Base-by-base conservation (phyloP, 23 tunicate species). In the Halocynthia aurantium region DNA sequence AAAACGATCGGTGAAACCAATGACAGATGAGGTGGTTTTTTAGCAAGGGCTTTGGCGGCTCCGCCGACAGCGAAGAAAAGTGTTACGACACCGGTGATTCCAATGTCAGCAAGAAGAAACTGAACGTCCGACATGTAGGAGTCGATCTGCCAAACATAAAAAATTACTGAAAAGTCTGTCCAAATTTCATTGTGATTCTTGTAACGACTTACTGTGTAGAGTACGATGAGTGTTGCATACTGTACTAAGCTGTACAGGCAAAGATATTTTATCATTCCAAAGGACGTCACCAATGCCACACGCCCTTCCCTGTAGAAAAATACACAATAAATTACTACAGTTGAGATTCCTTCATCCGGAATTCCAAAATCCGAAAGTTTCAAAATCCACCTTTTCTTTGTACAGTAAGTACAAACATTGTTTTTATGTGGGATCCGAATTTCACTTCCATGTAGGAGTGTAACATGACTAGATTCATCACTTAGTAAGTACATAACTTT, bases 181-280 rank as follows among this genome's bases (percentile, higher is more conserved):
- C 64, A 18, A 60, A 60, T 60, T 0, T 1, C 17, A 15, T 15
- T 60, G 17, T 18, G 64, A 60, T 60, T 60, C 64, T 2, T 60
- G 17, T 20, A 65, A 10, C 70, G 0, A 56, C 78, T 74, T 63
- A 74, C 78, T 13, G 78, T 74, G 56, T 49, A 74, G 8, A 74
- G 78, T 50, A 74, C 19, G 13, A 74, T 10, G 8, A 74, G 64
- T 8, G 78, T 53, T 44, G 19, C 31, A 53, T 74, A 74, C 55
- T 74, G 78, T 13, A 53, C 78, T 19, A 74, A 74, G 64, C 78
- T 53, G 18, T 74, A 74, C 1, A 74, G 6, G 57, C 78, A 74
- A 5, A 74, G 78, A 53, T 50, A 74, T 53, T 74, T 74, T 44
- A 74, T 74, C 78, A 74, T 74, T 52, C 78, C 78, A 15, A 74